phyloP scores from a whole-genome alignment of 2,888 invertebrate genomes.

The Fabriciana adippe region DNA sequence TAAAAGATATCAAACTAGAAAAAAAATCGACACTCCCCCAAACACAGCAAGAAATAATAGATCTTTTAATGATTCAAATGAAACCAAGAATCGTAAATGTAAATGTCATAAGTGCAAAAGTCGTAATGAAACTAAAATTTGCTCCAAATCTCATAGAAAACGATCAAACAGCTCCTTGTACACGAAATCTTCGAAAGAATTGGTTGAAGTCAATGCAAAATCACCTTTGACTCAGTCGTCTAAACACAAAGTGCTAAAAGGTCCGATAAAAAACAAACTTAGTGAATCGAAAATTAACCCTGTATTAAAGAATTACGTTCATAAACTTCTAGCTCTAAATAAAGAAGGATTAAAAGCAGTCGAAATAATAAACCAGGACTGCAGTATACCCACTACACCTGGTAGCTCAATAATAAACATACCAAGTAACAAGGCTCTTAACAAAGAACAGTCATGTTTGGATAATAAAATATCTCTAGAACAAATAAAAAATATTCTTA shows the following conservation, averaged over 20 bases:
- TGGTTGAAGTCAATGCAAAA: neutral
- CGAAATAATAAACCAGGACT: slow-evolving; percentile 70
- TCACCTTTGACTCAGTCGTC: slow-evolving; percentile 3
- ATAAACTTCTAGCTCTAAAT: slow-evolving; percentile 65
- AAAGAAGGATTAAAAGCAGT: slow-evolving; percentile 67
- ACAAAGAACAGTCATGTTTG: slow-evolving; percentile 42
- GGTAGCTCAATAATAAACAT: slow-evolving; percentile 72
- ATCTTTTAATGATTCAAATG: slow-evolving; percentile 32
- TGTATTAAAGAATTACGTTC: slow-evolving; percentile 66
- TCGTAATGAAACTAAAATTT: slow-evolving; percentile 35
- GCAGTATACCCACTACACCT: slow-evolving; percentile 74
- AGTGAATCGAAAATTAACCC: slow-evolving; percentile 54
- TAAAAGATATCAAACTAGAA: slow-evolving; percentile 34
- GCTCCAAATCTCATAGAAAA: slow-evolving; percentile 31
- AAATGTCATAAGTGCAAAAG: slow-evolving; percentile 43
- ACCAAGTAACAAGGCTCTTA: slow-evolving; percentile 54
- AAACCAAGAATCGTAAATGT: slow-evolving; percentile 30
- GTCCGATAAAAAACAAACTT: slow-evolving; percentile 15
- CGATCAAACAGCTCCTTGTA: slow-evolving; percentile 20
- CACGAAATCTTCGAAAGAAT: slow-evolving; percentile 25
- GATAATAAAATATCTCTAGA: slow-evolving; percentile 64
- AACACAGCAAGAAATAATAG: slow-evolving; percentile 52
- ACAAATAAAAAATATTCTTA: slow-evolving; percentile 63
- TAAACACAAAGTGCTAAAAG: slow-evolving; percentile 17
- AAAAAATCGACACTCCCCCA: slow-evolving; percentile 52